phyloP scores from a whole-genome alignment of 2,797 vertebrate species.

The Squalus acanthias region DNA sequence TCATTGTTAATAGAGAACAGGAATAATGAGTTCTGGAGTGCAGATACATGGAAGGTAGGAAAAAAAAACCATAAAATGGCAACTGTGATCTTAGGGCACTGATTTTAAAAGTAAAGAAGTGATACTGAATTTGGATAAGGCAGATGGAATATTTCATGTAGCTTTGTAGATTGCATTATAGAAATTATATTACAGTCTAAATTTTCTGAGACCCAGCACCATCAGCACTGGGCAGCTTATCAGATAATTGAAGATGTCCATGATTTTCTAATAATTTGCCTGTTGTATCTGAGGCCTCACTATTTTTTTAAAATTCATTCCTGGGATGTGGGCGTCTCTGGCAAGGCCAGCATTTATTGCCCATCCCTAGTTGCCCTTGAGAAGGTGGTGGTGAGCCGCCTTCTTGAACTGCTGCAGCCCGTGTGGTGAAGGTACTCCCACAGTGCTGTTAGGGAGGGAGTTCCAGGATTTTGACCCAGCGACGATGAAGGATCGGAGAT shows the following conservation, averaged over 20 bases:
- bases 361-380: no score
- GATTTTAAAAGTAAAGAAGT: neutral
- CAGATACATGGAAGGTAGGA: neutral
- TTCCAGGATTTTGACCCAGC: no score
- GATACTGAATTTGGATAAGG: neutral
- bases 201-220: neutral
- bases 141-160: neutral
- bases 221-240: no score
- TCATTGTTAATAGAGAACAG: neutral
- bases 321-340: no score
- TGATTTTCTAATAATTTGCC: neutral
- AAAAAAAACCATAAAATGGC: neutral
- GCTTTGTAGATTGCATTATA: neutral
- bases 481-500: no score
- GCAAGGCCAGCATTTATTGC: no score
- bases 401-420: no score
- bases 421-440: no score
- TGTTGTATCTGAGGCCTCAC: neutral
- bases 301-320: neutral
- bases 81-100: neutral
- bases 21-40: neutral
- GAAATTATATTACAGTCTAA: neutral
- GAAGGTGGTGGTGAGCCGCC: no score
- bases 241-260: neutral
- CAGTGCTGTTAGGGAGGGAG: no score